These are phyloP conservation scores for Pollenia amentaria DNA, from an alignment of 2,888 invertebrate genomes.

Conservation along the genomic window DNA sequence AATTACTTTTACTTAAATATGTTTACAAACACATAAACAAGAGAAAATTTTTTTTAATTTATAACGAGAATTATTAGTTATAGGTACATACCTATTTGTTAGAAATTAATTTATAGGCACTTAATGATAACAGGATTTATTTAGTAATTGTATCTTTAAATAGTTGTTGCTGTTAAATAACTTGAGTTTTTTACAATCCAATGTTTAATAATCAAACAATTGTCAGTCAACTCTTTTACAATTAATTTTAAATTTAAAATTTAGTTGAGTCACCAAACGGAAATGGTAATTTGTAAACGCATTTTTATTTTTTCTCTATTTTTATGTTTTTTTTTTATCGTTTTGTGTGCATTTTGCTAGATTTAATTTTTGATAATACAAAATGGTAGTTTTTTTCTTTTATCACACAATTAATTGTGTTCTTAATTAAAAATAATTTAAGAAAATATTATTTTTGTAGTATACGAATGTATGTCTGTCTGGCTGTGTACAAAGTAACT, in stretches of 20 bases:
- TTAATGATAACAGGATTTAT: neutral
- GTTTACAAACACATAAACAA: neutral
- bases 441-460: constrained; percentile 21
- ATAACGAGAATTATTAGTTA: neutral
- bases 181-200: neutral
- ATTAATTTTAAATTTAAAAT: neutral
- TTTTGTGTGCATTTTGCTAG: neutral
- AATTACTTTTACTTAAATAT: neutral
- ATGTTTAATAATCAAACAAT: neutral
- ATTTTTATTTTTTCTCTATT: neutral
- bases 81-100: neutral
- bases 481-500: constrained; percentile 15
- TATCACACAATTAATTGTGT: neutral
- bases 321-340: neutral
- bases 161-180: neutral
- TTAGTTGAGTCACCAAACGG: constrained; percentile 52
- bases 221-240: constrained; percentile 4
- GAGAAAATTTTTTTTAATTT: neutral
- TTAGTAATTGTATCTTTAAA: too few species aligned
- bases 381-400: constrained; percentile 19
- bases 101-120: neutral
- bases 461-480: neutral
- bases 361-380: constrained; percentile 12
- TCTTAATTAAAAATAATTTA: constrained; percentile 52
- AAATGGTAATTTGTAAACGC: constrained; percentile 19